Base-by-base conservation (phyloP, 2,888 invertebrate genomes). In the Trimorus sp. region DNA sequence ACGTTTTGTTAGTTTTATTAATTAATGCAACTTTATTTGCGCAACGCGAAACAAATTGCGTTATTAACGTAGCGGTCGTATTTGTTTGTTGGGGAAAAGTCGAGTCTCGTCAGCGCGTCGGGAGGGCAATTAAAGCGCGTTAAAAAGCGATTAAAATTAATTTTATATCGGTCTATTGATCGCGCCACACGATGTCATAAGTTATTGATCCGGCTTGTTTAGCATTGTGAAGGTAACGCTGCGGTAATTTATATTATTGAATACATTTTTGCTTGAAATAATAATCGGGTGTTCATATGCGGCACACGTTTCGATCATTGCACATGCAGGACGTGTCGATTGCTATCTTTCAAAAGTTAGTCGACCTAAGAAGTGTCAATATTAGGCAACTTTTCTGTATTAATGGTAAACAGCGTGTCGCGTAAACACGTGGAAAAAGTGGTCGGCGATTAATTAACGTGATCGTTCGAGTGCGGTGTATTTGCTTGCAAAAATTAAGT, bases 241-340 rank as follows among this genome's bases (percentile, higher is more conserved):
- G n/a, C 51, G 51, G n/a, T 14, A 51, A 51, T 14, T 51, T 51
- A 14, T 51, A 51, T 51, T 51, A 51, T 51, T 51, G 51, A 51
- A 14, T 7, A 14, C n/a, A 51, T 51, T 51, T 51, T 51, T 51
- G 14, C 51, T 1, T 51, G 14, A 51, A 14, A 14, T 51, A 51
- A 51, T 51, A 14, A 51, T n/a, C n/a, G 14, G 51, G 3, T n/a
- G 1, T 51, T 51, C 51, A 51, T n/a, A 51, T 14, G 51, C 14
- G 1, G 15, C 14, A n/a, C 51, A 51, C 15, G 51, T 51, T 49
- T 14, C 51, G n/a, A n/a, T 51, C 51, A 51, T 51, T 14, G 51
- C 51, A 51, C 51, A 51, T 51, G 51, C 51, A 51, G 14, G 15
- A 14, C 51, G 15, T 51, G 51, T 51, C 51, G 51, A 51, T 45